Evolutionary conservation across 2,888 invertebrate species (phyloP), one percentile per base, ranked within the genome.

Genomic region (Seira ritae): DNA sequence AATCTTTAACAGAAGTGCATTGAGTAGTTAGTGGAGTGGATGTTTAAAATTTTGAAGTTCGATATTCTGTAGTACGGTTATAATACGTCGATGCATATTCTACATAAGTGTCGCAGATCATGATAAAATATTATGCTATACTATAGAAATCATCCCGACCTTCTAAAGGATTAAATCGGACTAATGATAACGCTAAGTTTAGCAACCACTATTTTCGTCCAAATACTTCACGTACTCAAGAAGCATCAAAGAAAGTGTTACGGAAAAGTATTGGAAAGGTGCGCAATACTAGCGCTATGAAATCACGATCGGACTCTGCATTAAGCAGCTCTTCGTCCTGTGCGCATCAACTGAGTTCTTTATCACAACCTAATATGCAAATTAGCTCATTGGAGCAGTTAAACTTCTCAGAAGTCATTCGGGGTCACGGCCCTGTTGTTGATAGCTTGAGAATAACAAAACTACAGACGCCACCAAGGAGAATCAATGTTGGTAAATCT

Each of bases 351-450:
- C 62, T 65, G 42, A 70, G 19, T 31, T 67, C 75, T 37, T 65
- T 69, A n/a, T 78, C 78, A 17, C 78, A 78, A 23, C 78, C 78
- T 20, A 78, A 78, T n/a, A 23, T 77, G 22, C 77, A 62, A 22
- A 10, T 71, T n/a, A 65, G 66, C 20, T 78, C 78, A 17, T 19
- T 66, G 78, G 78, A 78, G 1, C 62, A 65, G 3, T 19, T 78
- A 17, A 71, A 78, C 42, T 71, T 70, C 20, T 31, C 78, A 1
- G 60, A 71, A 66, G 46, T 78, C 6, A 12, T 71, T 55, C 69
- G 78, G 15, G 78, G 78, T 12, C 78, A 78, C 17, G 78, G 78
- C 22, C 78, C 76, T 0, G 23, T 55, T 12, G 23, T 78, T 4
- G 70, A 22, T 8, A 70, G 70, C 8, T 1, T 78, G 2, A 60